Evolutionary conservation across 2,888 invertebrate genomes (phyloP).

Genomic region (Aleiodes testaceus): DNA sequence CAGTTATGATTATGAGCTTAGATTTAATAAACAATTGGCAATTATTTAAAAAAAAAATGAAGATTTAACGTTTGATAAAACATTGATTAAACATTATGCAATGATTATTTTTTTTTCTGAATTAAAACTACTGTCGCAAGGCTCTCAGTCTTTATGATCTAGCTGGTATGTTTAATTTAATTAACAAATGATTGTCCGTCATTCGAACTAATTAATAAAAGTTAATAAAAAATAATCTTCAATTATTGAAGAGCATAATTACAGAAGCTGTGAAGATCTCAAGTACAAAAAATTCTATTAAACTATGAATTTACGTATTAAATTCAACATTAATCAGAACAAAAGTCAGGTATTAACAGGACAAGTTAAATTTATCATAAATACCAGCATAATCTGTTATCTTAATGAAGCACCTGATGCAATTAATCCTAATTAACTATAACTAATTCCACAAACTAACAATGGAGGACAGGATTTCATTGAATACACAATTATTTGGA

Average conservation of each 20-base stretch:
- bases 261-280: slow-evolving; percentile 5
- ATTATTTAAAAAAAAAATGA: neutral
- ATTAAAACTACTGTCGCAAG: slow-evolving; percentile 55
- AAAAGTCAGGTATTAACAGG: neutral
- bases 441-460: neutral
- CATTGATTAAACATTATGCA: slow-evolving; percentile 18
- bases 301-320: too few species aligned
- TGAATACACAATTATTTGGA: slow-evolving; percentile 1
- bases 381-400: slow-evolving; percentile 22
- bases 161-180: slow-evolving; percentile 56
- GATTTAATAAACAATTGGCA: slow-evolving; percentile 13
- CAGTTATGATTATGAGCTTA: slow-evolving; percentile 15
- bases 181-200: slow-evolving; percentile 21
- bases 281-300: too few species aligned
- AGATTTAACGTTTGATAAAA: neutral
- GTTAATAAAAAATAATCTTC: neutral
- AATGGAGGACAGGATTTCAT: slow-evolving; percentile 25
- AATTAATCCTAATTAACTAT: slow-evolving; percentile 1
- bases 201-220: neutral
- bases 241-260: neutral
- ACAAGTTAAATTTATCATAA: neutral
- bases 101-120: neutral
- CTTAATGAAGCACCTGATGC: slow-evolving; percentile 3
- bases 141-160: slow-evolving; percentile 67
- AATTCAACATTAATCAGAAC: neutral